phyloP scores from a whole-genome alignment of 2,113 vertebrate genomes.

The Gambusia holbrooki region DNA sequence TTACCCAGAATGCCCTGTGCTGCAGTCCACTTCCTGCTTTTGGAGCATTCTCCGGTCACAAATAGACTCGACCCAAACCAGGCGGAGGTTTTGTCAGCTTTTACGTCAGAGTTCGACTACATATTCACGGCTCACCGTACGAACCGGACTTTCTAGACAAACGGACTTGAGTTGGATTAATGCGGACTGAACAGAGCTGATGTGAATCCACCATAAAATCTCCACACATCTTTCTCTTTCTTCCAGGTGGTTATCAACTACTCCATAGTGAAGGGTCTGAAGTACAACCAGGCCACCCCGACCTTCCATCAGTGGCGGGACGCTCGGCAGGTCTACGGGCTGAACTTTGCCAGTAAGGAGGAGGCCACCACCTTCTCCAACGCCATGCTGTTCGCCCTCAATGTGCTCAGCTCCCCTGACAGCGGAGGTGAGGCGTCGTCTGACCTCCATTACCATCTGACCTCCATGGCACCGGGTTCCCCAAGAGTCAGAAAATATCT shows the following conservation, averaged over 20 bases:
- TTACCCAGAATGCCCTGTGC: no score
- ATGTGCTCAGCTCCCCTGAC: constrained; percentile 96
- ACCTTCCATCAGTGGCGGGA: constrained; percentile 99
- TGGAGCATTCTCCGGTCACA: no score
- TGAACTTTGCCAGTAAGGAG: constrained; percentile 99
- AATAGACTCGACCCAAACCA: no score
- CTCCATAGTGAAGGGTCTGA: constrained; percentile 98
- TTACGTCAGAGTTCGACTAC: no score
- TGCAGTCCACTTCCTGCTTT: no score
- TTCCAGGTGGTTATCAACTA: constrained; percentile 98
- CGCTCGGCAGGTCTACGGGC: constrained; percentile 95
- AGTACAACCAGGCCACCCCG: constrained; percentile 98
- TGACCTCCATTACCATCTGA: not conserved
- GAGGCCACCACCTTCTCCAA: constrained; percentile 98
- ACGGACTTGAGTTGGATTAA: no score
- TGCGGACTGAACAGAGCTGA: no score
- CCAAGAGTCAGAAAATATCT: no score
- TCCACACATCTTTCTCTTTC: not conserved
- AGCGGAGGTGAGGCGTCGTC: constrained; percentile 80
- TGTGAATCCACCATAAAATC: not conserved
- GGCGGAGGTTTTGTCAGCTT: no score
- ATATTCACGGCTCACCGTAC: no score
- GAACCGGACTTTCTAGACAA: no score
- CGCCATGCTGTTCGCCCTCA: constrained; percentile 97
- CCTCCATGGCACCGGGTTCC: no score